phyloP scores from a whole-genome alignment of 2,888 invertebrate genomes.

The Gerris lacustris region DNA sequence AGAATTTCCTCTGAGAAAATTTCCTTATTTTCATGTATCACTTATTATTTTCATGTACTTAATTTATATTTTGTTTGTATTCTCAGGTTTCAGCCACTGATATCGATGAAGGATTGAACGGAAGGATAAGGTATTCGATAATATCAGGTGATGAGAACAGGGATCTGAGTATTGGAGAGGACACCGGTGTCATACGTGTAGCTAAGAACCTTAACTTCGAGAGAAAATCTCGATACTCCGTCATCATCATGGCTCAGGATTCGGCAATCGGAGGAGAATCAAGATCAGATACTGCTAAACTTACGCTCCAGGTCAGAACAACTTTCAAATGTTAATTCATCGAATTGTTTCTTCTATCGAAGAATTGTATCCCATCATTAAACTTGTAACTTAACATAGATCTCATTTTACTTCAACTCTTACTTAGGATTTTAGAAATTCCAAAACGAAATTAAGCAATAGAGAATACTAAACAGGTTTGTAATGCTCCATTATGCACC shows the following conservation, averaged over 20 bases:
- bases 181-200: constrained; percentile 78
- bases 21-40: too few species aligned
- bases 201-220: constrained; percentile 90
- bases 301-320: constrained; percentile 15
- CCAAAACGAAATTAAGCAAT: too few species aligned
- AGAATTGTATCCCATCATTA: too few species aligned
- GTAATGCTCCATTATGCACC: too few species aligned
- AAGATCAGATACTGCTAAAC: constrained; percentile 56
- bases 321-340: too few species aligned
- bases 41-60: too few species aligned
- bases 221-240: constrained; percentile 66
- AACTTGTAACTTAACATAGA: too few species aligned
- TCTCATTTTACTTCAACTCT: too few species aligned
- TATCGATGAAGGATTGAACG: constrained; percentile 76
- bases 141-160: constrained; percentile 78
- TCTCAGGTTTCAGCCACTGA: constrained; percentile 74
- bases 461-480: too few species aligned
- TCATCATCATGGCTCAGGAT: constrained; percentile 79
- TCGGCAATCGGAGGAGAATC: constrained; percentile 57
- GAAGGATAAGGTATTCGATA: constrained; percentile 83
- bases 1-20: not conserved
- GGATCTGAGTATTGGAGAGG: constrained; percentile 83
- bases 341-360: too few species aligned
- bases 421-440: too few species aligned
- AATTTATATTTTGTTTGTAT: constrained; percentile 18